A percentile compares a stretch with the other conserved stretches of the same genome.
Evolutionary conservation across 2,797 vertebrate genomes (phyloP).

Genomic region (Diglossa cyanea): DNA sequence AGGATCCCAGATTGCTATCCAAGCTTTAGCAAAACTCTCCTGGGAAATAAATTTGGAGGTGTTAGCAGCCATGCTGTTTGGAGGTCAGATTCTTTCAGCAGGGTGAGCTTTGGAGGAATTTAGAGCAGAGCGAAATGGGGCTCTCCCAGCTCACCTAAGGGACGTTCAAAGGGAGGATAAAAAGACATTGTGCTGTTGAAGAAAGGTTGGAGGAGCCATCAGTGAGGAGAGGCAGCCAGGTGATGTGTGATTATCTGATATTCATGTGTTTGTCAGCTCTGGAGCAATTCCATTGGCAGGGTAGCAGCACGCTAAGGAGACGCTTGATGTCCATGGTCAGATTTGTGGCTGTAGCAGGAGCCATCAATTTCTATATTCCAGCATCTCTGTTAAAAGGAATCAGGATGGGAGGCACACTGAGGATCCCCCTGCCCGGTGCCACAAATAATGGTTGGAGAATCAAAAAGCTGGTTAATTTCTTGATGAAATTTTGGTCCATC

Average conservation of each 20-base stretch:
- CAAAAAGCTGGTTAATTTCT: fast-evolving
- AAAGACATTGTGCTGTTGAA: neutral
- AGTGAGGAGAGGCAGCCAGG: neutral
- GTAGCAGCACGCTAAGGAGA: neutral
- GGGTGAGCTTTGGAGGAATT: neutral
- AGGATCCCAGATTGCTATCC: neutral
- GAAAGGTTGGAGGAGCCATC: neutral
- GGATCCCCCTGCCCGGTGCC: fast-evolving
- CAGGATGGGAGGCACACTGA: neutral
- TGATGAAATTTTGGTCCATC: neutral
- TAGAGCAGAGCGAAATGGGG: neutral
- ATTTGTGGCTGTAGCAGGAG: neutral
- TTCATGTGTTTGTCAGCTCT: neutral
- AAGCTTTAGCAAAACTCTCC: neutral
- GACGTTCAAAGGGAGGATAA: neutral
- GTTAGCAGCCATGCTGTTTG: neutral
- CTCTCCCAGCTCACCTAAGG: neutral
- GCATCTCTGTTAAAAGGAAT: neutral
- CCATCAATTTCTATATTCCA: neutral
- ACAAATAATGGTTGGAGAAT: neutral
- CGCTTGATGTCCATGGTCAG: neutral
- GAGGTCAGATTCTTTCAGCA: neutral
- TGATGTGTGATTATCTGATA: neutral
- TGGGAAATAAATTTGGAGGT: neutral
- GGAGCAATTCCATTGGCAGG: neutral